Conservation (phyloP, 2,113 vertebrate species). For the Labrus mixtus region DNA sequence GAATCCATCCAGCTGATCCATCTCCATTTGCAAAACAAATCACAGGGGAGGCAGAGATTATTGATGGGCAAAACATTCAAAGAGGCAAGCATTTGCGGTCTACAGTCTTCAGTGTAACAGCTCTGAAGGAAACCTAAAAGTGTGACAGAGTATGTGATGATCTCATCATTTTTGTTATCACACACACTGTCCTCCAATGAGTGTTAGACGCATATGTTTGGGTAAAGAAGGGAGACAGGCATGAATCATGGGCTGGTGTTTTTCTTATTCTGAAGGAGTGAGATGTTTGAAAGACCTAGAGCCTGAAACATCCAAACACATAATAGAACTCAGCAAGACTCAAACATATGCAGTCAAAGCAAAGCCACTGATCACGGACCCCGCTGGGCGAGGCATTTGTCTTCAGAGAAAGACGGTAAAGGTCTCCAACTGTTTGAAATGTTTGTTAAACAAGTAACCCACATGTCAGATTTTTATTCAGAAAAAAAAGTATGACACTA, state of each 20-base stretch:
- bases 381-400: not conserved
- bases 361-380: not conserved
- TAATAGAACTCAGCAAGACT: slow-evolving; percentile 12
- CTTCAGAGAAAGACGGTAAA: slow-evolving; percentile 2
- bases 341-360: slow-evolving; percentile 15
- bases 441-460: not conserved
- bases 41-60: not conserved
- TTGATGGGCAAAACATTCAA: slow-evolving; percentile 26
- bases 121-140: slow-evolving; percentile 12
- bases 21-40: not conserved
- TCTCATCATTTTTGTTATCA: slow-evolving; percentile 1
- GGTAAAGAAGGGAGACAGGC: slow-evolving; percentile 16
- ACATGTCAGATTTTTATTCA: not conserved
- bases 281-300: slow-evolving; percentile 19
- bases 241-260: slow-evolving; percentile 29
- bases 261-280: slow-evolving; percentile 17
- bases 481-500: not conserved
- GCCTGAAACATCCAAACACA: slow-evolving; percentile 31
- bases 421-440: not conserved
- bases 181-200: not conserved
- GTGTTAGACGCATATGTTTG: not conserved
- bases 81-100: not conserved
- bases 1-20: not conserved
- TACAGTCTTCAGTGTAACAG: not conserved
- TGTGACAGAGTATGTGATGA: not conserved